Percentiles rank a stretch among this genome's conserved stretches.
Evolutionary conservation across 1,140 invertebrate species (phyloP).

Genomic region (Mesaphorura yosii): DNA sequence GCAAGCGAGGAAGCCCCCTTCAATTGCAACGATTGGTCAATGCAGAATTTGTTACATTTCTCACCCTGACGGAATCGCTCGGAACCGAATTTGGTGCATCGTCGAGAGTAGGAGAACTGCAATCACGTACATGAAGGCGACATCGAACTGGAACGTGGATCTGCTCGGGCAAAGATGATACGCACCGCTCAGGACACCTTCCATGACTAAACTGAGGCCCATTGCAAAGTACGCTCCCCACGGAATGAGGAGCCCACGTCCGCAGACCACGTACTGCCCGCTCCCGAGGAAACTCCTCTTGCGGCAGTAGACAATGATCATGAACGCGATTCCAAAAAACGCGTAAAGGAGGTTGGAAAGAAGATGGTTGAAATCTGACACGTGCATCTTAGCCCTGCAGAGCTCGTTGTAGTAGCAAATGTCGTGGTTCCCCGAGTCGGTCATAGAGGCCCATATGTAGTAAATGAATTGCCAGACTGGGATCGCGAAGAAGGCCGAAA

Average conservation of each 20-base stretch:
- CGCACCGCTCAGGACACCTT: not conserved
- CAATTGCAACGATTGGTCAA: too few relatives aligned
- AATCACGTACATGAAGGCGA: conserved; percentile 6
- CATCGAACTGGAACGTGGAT: conserved; percentile 11
- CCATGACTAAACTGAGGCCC: conserved; percentile 5
- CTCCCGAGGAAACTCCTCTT: not conserved
- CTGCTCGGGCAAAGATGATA: conserved; percentile 7
- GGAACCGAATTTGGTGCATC: conserved; percentile 1
- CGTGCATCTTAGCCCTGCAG: not conserved
- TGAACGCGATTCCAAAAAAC: conserved; percentile 3
- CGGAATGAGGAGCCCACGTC: not conserved
- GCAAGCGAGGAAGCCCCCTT: too few relatives aligned
- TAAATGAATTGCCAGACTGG: conserved; percentile 7
- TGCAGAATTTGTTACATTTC: not conserved
- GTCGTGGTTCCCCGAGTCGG: conserved; percentile 2
- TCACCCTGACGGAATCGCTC: conserved; percentile 3
- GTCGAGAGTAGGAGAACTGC: not conserved
- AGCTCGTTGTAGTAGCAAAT: conserved; percentile 6
- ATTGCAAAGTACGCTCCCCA: conserved; percentile 6
- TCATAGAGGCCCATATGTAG: conserved; percentile 3
- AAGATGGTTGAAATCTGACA: conserved; percentile 4
- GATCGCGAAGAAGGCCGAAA: conserved; percentile 3
- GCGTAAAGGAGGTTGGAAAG: conserved; percentile 7
- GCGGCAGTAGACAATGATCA: not conserved
- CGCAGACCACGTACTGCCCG: not conserved